Conservation (phyloP, 2,888 invertebrate genomes). For the Ramazzottius varieornatus region DNA sequence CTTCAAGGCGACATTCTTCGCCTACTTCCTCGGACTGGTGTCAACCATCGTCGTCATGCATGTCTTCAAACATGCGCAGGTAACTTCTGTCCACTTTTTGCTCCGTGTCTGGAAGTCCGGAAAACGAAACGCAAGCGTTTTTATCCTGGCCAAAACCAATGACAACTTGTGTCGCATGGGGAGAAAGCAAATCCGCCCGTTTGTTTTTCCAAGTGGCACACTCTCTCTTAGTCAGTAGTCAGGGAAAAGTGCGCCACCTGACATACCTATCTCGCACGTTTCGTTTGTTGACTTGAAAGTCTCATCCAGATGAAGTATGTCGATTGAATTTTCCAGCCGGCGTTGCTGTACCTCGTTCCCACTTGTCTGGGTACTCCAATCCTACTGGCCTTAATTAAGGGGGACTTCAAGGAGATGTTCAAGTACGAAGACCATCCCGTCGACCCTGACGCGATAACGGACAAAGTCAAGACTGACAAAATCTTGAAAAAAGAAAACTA, state of each 20-base stretch:
- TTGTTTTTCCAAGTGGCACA: background rate
- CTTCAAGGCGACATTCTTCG: conserved; percentile 66
- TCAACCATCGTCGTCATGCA: conserved; percentile 93
- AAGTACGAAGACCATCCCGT: conserved; percentile 34
- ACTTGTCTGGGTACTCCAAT: conserved; percentile 75
- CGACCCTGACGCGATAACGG: background rate
- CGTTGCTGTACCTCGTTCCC: conserved; percentile 81
- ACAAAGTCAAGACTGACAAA: background rate
- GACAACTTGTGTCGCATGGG: background rate
- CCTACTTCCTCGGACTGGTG: conserved; percentile 73
- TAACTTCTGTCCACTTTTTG: conserved; percentile 11
- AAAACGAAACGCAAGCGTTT: no score
- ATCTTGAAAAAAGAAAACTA: no score
- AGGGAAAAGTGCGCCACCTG: no score
- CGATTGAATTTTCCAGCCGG: conserved; percentile 41
- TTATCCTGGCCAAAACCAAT: background rate
- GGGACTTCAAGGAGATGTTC: conserved; percentile 65
- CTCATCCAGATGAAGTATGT: no score
- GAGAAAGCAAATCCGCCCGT: background rate
- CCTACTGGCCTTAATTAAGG: conserved; percentile 55
- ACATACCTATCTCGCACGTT: no score
- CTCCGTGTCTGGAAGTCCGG: no score
- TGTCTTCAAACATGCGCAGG: conserved; percentile 68
- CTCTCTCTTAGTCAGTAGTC: no score
- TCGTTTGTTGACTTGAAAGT: no score